Base-by-base conservation (phyloP, 1,140 invertebrate genomes). In the Probaryconus sp. region DNA sequence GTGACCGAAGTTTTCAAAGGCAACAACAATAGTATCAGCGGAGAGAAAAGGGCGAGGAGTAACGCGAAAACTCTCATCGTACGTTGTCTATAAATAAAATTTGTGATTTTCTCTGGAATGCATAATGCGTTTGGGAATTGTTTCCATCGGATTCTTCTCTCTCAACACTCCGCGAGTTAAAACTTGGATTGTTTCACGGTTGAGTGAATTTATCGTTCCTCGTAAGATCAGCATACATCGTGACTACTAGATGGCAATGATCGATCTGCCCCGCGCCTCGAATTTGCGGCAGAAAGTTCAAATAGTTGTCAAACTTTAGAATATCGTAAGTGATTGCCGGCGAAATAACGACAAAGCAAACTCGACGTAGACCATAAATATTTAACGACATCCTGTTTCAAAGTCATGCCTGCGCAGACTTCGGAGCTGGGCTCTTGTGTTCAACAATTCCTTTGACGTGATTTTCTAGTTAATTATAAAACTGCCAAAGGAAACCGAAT, bases 271-370 rank as follows among this genome's bases (percentile, higher is more conserved):
- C 21, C 7, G 20, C 37, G 30, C 31, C 58, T 74, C 43, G 43
- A 64, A 74, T 64, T 69, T 75, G 64, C 20, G 51, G 51, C 51
- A 21, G 51, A 68, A 69, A 68, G 63, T 76, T 76, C 68, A 71
- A 71, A 72, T 67, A 72, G 74, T 76, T 76, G 74, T 76, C 67
- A 64, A 76, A 76, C 74, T 71, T 72, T 47, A 17, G 68, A 64
- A 76, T 68, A 72, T 51, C 51, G 61, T 65, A 64, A 68, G 73
- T 55, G 55, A 55, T 42, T 72, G 40, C 43, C 35, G 18, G 38
- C 17, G 58, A 64, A 76, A 76, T 76, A 71, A 76, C 68, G 56
- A 69, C 71, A 75, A 69, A 71, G 38, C 67, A 68, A 71, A 68
- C 56, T 63, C 35, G 11, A 51, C 67, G 45, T 53, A 47, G 48